phyloP scores from a whole-genome alignment of 1,140 invertebrate genomes.

The Pomacea maculata region DNA sequence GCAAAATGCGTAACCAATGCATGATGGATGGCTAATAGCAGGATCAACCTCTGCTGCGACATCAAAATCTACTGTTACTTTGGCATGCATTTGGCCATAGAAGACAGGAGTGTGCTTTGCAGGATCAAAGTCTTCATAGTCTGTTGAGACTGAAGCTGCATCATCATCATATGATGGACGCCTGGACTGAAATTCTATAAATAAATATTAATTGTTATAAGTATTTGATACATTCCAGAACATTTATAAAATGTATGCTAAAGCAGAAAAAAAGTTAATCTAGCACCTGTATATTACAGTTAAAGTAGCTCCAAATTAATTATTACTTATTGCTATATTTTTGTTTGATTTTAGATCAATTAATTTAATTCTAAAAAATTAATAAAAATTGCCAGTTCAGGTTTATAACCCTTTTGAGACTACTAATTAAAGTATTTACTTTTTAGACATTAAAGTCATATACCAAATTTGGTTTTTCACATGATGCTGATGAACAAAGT shows the following conservation, averaged over 20 bases:
- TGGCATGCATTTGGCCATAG: slow-evolving; percentile 59
- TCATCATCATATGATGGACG: slow-evolving; percentile 50
- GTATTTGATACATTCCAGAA: neutral
- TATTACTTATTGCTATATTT: too few species aligned
- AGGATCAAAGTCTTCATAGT: slow-evolving; percentile 61
- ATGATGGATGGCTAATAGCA: slow-evolving; percentile 58
- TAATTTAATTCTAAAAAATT: too few species aligned
- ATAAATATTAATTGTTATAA: slow-evolving; percentile 3
- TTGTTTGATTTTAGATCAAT: too few species aligned
- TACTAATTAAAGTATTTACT: too few species aligned
- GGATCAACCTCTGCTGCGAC: slow-evolving; percentile 52
- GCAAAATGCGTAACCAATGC: slow-evolving; percentile 59
- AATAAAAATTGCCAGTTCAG: too few species aligned
- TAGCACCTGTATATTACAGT: too few species aligned
- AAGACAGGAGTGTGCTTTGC: slow-evolving; percentile 61
- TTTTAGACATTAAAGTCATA: too few species aligned
- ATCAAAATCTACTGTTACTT: slow-evolving; percentile 47
- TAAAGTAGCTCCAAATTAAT: too few species aligned
- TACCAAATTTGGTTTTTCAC: too few species aligned
- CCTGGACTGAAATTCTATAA: slow-evolving; percentile 44
- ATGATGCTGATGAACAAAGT: too few species aligned
- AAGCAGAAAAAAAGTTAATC: neutral
- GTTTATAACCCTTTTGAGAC: too few species aligned
- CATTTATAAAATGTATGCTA: neutral
- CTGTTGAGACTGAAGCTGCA: slow-evolving; percentile 49